Percentiles rank a stretch among this genome's conserved stretches.
Conservation (phyloP, 2,113 vertebrate species). For the Phasianus colchicus region DNA sequence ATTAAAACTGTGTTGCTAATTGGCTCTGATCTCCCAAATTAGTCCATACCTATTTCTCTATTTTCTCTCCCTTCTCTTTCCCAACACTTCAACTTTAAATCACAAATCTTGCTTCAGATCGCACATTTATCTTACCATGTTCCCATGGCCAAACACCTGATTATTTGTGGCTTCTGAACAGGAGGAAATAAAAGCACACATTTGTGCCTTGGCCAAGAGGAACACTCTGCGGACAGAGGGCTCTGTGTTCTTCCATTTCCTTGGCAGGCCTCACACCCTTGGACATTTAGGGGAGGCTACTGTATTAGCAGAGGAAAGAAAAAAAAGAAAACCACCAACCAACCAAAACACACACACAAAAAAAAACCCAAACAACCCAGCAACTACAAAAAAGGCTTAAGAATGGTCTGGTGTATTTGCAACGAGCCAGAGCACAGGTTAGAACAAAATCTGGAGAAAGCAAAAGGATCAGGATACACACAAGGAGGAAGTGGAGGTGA, state of each 20-base stretch:
- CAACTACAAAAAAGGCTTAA: not conserved
- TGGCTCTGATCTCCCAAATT: not conserved
- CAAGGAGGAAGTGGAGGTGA: not conserved
- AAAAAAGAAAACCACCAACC: not conserved
- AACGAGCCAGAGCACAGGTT: not conserved
- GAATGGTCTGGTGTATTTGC: not conserved
- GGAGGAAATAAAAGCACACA: conserved; percentile 2
- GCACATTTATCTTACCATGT: not conserved
- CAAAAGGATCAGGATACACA: not conserved
- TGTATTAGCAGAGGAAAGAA: not conserved
- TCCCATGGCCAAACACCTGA: not conserved
- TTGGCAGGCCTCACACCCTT: conserved; percentile 32
- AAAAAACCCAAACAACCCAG: not conserved
- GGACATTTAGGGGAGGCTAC: conserved; percentile 14
- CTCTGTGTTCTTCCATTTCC: conserved; percentile 31
- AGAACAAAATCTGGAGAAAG: not conserved
- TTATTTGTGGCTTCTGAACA: not conserved
- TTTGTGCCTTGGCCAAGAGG: conserved; percentile 25
- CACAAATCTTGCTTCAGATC: not conserved
- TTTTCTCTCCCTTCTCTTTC: not conserved
- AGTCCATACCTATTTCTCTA: not conserved
- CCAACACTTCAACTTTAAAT: not conserved
- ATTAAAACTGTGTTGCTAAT: not conserved
- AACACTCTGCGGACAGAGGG: conserved; percentile 17
- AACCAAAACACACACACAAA: not conserved